A percentile compares a stretch with the other conserved stretches of the same genome.
Evolutionary conservation across 2,888 invertebrate genomes (phyloP).

Genomic region (Baronia brevicornis): DNA sequence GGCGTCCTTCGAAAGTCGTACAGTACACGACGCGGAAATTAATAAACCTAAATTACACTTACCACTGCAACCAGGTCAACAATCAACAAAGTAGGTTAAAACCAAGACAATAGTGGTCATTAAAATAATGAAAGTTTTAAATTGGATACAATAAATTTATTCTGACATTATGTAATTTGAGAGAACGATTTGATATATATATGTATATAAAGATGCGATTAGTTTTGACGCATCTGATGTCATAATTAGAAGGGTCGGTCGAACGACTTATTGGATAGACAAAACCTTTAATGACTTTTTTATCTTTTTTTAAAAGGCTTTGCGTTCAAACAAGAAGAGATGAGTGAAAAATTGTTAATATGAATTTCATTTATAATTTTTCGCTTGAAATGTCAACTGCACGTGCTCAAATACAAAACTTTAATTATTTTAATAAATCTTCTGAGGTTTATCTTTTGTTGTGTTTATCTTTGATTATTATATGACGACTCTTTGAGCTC

Average conservation of each 20-base stretch:
- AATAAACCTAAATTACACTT: conserved; percentile 57
- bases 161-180: conserved; percentile 20
- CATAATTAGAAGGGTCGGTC: not conserved
- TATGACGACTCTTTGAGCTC: no score
- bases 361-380: no score
- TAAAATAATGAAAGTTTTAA: conserved; percentile 21
- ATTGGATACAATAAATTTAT: conserved; percentile 34
- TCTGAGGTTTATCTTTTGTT: no score
- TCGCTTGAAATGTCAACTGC: no score
- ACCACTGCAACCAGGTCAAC: conserved; percentile 47
- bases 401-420: no score
- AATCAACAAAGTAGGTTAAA: conserved; percentile 49
- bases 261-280: no score
- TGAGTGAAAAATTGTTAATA: no score
- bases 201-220: not conserved
- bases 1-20: conserved; percentile 46
- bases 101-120: conserved; percentile 34
- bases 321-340: no score
- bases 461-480: no score
- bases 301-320: no score
- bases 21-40: conserved; percentile 57
- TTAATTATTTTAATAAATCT: no score
- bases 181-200: conserved; percentile 9
- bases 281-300: no score
- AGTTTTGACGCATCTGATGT: not conserved